Percentiles rank a stretch among this genome's conserved stretches.
Evolutionary conservation across 1,140 invertebrate species (phyloP).

Genomic region (Neotoxoptera formosana): DNA sequence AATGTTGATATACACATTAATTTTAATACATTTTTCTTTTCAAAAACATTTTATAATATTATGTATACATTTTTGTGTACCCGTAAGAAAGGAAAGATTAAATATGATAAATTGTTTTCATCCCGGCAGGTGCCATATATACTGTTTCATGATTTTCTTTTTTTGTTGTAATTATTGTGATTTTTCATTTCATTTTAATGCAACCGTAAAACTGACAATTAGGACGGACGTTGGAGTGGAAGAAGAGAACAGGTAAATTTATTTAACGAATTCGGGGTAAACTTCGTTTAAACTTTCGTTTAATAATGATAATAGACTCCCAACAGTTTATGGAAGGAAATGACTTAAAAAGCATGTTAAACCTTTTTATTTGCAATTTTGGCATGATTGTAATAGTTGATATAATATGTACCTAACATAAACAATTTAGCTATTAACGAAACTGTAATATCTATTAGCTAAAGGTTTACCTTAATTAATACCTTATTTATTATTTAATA

Average conservation of each 20-base stretch:
- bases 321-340: constrained; percentile 32
- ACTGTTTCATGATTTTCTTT: background rate
- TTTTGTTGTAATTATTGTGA: constrained; percentile 19
- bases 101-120: background rate
- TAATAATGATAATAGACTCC: background rate
- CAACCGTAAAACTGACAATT: constrained; percentile 39
- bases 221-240: constrained; percentile 45
- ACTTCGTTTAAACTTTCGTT: background rate
- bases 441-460: background rate
- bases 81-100: background rate
- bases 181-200: constrained; percentile 55
- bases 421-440: background rate
- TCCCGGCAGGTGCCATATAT: background rate
- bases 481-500: background rate
- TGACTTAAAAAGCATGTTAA: background rate
- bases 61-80: background rate
- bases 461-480: background rate
- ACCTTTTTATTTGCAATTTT: background rate
- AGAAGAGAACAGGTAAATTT: constrained; percentile 51
- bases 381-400: background rate
- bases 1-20: background rate
- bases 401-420: background rate
- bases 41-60: background rate
- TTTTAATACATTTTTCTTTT: background rate
- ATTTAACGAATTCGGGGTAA: constrained; percentile 22